Conservation (phyloP, 2,888 invertebrate genomes). For the Drosophila anceps region DNA sequence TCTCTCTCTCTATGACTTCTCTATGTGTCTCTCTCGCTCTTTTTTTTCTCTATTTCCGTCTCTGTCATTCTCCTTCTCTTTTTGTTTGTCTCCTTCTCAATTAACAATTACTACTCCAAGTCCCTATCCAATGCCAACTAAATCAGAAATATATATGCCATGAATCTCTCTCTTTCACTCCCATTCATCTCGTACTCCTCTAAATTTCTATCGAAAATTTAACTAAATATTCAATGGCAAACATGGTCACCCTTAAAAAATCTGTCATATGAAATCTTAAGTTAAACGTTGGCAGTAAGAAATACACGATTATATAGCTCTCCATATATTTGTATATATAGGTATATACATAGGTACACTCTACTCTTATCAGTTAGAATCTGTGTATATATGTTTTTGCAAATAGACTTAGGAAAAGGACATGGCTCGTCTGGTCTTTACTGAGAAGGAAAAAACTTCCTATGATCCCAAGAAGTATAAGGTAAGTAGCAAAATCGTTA, state of each 20-base stretch:
- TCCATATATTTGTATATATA: conserved; percentile 5
- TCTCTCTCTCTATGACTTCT: background rate
- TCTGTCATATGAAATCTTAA: conserved; percentile 53
- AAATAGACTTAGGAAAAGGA: conserved; percentile 3
- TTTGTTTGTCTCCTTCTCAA: no score
- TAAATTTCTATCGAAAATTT: background rate
- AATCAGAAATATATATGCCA: no score
- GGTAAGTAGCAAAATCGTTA: conserved; percentile 34
- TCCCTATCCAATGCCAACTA: no score
- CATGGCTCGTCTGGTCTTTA: conserved; percentile 80
- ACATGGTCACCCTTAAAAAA: background rate
- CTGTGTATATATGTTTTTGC: conserved; percentile 12
- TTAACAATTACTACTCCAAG: no score
- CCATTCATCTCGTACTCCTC: background rate
- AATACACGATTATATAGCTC: conserved; percentile 16
- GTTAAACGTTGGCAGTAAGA: conserved; percentile 28
- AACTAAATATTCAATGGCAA: background rate
- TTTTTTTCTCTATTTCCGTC: no score
- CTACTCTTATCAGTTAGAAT: conserved; percentile 6
- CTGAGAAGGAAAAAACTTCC: conserved; percentile 63
- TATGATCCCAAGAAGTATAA: conserved; percentile 66
- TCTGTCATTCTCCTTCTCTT: no score
- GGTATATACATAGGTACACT: conserved; percentile 1
- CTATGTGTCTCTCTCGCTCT: background rate
- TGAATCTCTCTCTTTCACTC: background rate